phyloP scores from a whole-genome alignment of 2,888 invertebrate species.

The Lathronympha strigana region DNA sequence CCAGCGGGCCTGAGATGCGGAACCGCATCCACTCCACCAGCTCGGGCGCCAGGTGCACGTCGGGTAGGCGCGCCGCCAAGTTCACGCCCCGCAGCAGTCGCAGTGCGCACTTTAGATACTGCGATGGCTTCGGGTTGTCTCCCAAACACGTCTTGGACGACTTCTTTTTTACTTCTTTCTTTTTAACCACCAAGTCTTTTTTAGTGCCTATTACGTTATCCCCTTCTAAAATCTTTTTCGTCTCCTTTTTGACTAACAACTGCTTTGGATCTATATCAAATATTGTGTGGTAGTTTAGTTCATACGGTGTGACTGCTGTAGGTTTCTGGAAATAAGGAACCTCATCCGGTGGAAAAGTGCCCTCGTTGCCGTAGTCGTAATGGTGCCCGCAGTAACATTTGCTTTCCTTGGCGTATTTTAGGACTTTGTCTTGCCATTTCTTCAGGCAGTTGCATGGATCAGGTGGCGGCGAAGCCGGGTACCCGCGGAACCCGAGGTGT shows the following conservation, averaged over 20 bases:
- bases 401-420: conserved; percentile 60
- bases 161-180: conserved; percentile 55
- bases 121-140: conserved; percentile 59
- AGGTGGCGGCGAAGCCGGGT: conserved; percentile 54
- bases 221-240: conserved; percentile 70
- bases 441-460: conserved; percentile 68
- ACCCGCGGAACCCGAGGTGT: conserved; percentile 64
- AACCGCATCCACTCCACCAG: conserved; percentile 75
- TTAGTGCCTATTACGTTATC: conserved; percentile 64
- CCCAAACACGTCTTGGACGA: conserved; percentile 64
- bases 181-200: conserved; percentile 55
- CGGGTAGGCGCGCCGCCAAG: conserved; percentile 71
- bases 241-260: conserved; percentile 63
- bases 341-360: conserved; percentile 62
- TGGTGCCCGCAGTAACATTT: conserved; percentile 72
- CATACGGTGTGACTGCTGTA: conserved; percentile 53
- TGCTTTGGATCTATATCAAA: conserved; percentile 65
- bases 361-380: conserved; percentile 70
- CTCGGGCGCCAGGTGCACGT: conserved; percentile 69
- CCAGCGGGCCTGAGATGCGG: conserved; percentile 65
- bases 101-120: conserved; percentile 71
- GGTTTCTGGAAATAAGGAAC: conserved; percentile 69
- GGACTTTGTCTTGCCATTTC: conserved; percentile 62
- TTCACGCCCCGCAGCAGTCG: conserved; percentile 61
- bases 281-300: conserved; percentile 71